Percentiles rank a stretch among this genome's conserved stretches.
Conservation (phyloP, 2,888 invertebrate species). For the Nezara viridula region DNA sequence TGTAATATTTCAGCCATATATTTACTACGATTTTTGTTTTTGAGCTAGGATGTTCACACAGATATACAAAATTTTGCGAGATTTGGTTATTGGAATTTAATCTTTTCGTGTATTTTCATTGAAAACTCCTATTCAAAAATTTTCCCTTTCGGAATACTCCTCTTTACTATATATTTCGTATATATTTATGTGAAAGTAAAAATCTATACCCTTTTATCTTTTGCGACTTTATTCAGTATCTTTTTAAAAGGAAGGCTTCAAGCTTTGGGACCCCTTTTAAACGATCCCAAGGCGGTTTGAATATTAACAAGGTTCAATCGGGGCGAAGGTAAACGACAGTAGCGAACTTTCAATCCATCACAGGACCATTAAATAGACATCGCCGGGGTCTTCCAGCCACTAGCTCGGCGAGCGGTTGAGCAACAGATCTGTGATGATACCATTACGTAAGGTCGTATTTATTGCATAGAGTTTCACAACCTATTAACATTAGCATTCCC, state of each 20-base stretch:
- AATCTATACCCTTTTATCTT: too few relatives aligned
- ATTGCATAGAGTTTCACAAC: constrained; percentile 14
- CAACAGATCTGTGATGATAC: constrained; percentile 13
- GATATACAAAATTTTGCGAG: too few relatives aligned
- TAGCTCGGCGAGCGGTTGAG: neutral
- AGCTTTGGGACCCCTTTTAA: neutral
- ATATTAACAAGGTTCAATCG: neutral
- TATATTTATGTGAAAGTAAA: too few relatives aligned
- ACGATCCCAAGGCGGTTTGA: constrained; percentile 1
- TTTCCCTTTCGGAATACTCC: too few relatives aligned
- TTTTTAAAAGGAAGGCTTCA: neutral
- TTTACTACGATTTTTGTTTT: too few relatives aligned
- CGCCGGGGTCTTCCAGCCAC: too few relatives aligned
- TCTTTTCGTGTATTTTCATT: too few relatives aligned
- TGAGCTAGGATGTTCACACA: too few relatives aligned
- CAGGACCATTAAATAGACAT: constrained; percentile 36
- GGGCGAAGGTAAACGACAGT: constrained; percentile 12
- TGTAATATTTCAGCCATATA: too few relatives aligned
- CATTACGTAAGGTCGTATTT: constrained; percentile 1
- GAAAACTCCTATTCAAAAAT: too few relatives aligned
- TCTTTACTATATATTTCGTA: too few relatives aligned
- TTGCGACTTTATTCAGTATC: neutral
- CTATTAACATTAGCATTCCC: constrained; percentile 34
- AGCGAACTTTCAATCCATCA: constrained; percentile 41
- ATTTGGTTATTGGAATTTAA: too few relatives aligned